Evolutionary conservation across 2,888 invertebrate species (phyloP), one percentile per base, ranked within the genome.

Genomic region (Eupithecia dodoneata): DNA sequence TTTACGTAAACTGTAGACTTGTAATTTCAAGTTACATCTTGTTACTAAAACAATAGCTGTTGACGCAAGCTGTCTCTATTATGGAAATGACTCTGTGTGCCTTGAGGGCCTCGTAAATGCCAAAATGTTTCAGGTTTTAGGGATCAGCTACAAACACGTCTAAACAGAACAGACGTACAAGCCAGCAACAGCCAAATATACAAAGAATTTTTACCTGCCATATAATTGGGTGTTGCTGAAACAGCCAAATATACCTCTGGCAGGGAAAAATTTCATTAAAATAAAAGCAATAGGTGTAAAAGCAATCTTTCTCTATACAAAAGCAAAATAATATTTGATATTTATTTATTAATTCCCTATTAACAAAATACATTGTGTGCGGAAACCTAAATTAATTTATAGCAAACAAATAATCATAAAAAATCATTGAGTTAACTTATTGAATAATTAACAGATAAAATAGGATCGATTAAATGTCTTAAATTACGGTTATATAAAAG

Each of bases 41-140:
- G 85, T 85, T 85, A 76, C 76, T 81, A 85, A 84, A 86, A 85
- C 83, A 83, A 78, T 79, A 75, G 78, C 80, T 85, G 85, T 85
- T 86, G 80, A 83, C 79, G 83, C 80, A 84, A 81, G 76, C 81
- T 74, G 79, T 78, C 75, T 81, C 81, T 82, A 82, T 84, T 84
- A 84, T 83, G 83, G 81, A 83, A 85, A 87, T 85, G 81, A 83
- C 76, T 76, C 73, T 65, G 55, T 45, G 76, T 75, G 77, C 74
- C 70, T 59, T 81, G 73, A 65, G 52, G 71, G 49, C 4, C 42
- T 69, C 44, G 44, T 69, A 69, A n/a, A 44, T 44, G 63, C 63
- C 30, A 63, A 12, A 63, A 63, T 63, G 63, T 63, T 63, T 63
- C 63, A 63, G 63, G 30, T 30, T 63, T 63, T 63, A 63, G 63